Evolutionary conservation across 2,797 vertebrate species (phyloP), one percentile per base, ranked within the genome.

Genomic region (Argyrosomus regius): DNA sequence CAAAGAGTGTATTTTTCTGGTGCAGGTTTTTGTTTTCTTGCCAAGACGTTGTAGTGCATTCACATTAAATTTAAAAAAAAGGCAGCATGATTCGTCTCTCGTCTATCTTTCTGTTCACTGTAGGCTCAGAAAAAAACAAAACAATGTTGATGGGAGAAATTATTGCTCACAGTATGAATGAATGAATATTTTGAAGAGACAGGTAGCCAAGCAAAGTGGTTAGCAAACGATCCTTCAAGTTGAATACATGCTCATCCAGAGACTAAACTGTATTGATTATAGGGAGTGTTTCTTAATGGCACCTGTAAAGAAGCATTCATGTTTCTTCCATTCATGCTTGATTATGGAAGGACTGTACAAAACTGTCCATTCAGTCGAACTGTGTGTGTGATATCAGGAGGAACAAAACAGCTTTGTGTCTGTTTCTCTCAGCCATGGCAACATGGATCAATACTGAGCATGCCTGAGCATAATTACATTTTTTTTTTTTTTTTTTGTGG

Each of bases 391-490:
- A 81, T 54, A 46, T 18, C 48, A 41, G 20, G 56, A 65, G 20
- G 56, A 78, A 41, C 49, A 71, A 71, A 52, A 56, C 22, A 24
- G 57, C 43, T 79, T 69, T 75, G 66, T 78, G 54, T 73, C 24
- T 45, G 62, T 39, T 72, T 59, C 79, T 71, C 45, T 75, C 46
- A 73, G 74, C 72, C 73, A 77, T 48, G 17, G 63, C 64, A 59
- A 41, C 5, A 10, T 61, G 35, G 69, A 91, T 89, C 87, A 84
- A 88, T 87, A 87, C 57, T 6, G 52, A 82, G 78, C 81, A 72
- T 63, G 70, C 31, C 71, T 54, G 72, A 80, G 63, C 45, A 69
- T 80, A 72, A 85, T 85, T 57, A 45, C 45, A 26, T 56, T 62
- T 70, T 39, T 35, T 8, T 22, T 22, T 22, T 2, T 2, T 26